Evolutionary conservation across 2,113 vertebrate genomes (phyloP).

Genomic region (Dipodomys ordii): DNA sequence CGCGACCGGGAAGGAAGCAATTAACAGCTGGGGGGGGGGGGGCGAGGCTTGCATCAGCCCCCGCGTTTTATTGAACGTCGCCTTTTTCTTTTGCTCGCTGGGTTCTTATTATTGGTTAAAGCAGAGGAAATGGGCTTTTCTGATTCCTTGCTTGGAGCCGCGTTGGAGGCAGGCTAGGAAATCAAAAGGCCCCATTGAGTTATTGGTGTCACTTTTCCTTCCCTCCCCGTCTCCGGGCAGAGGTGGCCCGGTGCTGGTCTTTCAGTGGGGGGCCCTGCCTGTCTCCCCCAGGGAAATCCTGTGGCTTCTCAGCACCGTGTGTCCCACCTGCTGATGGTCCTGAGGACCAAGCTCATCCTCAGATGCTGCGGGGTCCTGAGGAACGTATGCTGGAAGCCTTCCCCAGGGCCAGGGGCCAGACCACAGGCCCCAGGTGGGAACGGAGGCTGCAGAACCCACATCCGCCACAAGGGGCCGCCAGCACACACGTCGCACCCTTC

Average conservation of each 20-base stretch:
- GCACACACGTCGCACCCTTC: not conserved
- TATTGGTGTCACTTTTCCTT: not conserved
- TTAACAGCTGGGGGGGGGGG: slow-evolving; percentile 85
- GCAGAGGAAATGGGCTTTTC: slow-evolving; percentile 86
- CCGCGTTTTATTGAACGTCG: slow-evolving; percentile 82
- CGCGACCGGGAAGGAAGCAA: slow-evolving; percentile 87
- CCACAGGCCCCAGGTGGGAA: not conserved
- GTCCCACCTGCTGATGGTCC: too few relatives aligned
- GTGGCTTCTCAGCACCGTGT: too few relatives aligned
- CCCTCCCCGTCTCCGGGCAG: not conserved
- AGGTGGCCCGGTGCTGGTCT: not conserved
- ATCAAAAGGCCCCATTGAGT: slow-evolving; percentile 75
- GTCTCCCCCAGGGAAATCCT: not conserved
- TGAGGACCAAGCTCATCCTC: not conserved
- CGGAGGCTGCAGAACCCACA: not conserved
- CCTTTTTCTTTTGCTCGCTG: slow-evolving; percentile 69
- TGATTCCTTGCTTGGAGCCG: slow-evolving; percentile 83
- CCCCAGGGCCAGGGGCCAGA: fast-evolving
- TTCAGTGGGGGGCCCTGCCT: not conserved
- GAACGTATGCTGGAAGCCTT: fast-evolving
- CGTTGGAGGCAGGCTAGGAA: slow-evolving; percentile 82
- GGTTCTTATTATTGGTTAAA: slow-evolving; percentile 42
- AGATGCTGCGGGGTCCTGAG: not conserved
- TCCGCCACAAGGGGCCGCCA: not conserved
- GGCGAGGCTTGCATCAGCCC: slow-evolving; percentile 78